Base-by-base conservation (phyloP, 23 tunicate genomes). In the Botrylloides violaceus region DNA sequence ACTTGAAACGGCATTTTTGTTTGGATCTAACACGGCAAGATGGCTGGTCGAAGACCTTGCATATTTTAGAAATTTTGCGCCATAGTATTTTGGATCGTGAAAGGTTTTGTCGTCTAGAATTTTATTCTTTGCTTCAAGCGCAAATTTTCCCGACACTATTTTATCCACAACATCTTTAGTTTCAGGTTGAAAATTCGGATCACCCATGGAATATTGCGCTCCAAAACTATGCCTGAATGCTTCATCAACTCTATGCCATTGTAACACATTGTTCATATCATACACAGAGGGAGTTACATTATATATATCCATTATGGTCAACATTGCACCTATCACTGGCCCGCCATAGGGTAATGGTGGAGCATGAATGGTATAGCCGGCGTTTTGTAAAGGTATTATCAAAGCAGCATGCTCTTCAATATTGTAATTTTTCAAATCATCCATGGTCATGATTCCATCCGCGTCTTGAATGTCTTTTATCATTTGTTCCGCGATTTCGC, bases 341-440 rank as follows among this genome's bases (percentile, higher is more conserved):
- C 96, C 96, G 6, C 96, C 96, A 1, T 76, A 77, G 23, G 96
- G 96, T 59, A 81, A 34, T 19, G 88, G 84, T 2, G 96, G 88
- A 9, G 62, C 88, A 34, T 66, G 49, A 6, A 88, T 48, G 32
- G 48, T 66, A 20, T 32, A 34, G 19, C 73, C 72, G n/a, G 77
- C 55, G 43, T 59, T 59, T 2, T 79, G 33, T 3, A 88, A 76
- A 1, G 58, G 29, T 2, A 88, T 81, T 61, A 57, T 30, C 6
- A 88, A 22, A 3, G 88, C 32, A 2, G 35, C 29, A 19, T 65
- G 39, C 65, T 81, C 84, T n/a, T 29, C 58, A 0, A 82, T 83
- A 9, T 57, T 20, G 65, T 88, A 88, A 29, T 62, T 39, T 18
- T 22, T n/a, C 48, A 88, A 82, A 47, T 64, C 70, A n/a, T 64